Evolutionary conservation across 2,113 vertebrate species (phyloP).

Genomic region (Notiomystis cincta): DNA sequence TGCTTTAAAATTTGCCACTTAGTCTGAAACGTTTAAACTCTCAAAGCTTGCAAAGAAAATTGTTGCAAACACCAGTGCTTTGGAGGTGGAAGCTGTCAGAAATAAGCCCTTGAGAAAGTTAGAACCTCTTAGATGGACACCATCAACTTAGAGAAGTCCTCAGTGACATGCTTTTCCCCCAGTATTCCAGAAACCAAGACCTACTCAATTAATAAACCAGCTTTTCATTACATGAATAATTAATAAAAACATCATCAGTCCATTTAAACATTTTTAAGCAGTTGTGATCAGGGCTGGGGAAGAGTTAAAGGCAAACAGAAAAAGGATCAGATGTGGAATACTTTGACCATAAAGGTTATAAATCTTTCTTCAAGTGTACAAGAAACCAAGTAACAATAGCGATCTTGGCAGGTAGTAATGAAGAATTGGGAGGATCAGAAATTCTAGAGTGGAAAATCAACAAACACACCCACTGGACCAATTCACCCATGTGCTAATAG

Average conservation of each 20-base stretch:
- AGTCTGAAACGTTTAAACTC: background rate
- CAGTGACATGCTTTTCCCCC: background rate
- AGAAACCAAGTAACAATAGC: background rate
- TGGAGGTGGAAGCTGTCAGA: background rate
- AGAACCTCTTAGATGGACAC: background rate
- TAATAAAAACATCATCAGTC: background rate
- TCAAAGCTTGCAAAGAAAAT: background rate
- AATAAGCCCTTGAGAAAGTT: background rate
- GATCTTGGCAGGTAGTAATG: background rate
- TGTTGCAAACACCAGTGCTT: background rate
- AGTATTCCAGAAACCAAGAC: background rate
- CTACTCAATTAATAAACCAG: background rate
- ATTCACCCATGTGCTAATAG: background rate
- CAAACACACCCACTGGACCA: background rate
- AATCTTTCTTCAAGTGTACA: background rate
- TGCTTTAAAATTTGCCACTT: background rate
- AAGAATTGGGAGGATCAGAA: constrained; percentile 3
- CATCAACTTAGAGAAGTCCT: background rate
- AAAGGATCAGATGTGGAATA: background rate
- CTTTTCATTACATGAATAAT: background rate
- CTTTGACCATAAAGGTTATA: background rate
- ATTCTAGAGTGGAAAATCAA: constrained; percentile 16
- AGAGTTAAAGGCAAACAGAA: background rate
- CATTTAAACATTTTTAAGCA: background rate
- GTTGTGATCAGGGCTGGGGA: background rate